A percentile compares a stretch with the other conserved stretches of the same genome.
Conservation (phyloP, 1,140 invertebrate species). For the Pentalonia nigronervosa region DNA sequence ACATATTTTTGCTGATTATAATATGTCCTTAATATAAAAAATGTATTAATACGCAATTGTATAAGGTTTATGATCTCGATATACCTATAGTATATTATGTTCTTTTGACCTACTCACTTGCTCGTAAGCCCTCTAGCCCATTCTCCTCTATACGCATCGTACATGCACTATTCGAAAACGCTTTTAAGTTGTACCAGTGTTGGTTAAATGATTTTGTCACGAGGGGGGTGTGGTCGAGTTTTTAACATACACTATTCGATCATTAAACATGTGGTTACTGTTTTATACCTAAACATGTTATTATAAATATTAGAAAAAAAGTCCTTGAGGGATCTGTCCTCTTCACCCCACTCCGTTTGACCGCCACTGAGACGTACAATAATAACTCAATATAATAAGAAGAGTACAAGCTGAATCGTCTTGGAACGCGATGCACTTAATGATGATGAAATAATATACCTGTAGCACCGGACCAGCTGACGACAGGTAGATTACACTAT, state of each 20-base stretch:
- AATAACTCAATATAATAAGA: background rate
- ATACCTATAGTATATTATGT: background rate
- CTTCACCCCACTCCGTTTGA: too few species aligned
- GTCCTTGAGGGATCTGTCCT: too few species aligned
- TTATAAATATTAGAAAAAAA: too few species aligned
- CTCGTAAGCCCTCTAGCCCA: background rate
- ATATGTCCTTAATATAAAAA: background rate
- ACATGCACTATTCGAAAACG: background rate
- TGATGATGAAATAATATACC: background rate
- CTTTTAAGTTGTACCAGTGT: background rate
- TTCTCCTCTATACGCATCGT: background rate
- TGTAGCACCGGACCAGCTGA: background rate
- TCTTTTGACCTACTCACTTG: background rate
- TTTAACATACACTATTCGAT: too few species aligned
- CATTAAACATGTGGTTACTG: too few species aligned
- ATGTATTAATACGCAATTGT: background rate
- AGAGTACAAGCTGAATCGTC: background rate
- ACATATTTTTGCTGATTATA: background rate
- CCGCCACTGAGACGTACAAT: background rate
- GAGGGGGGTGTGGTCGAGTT: too few species aligned
- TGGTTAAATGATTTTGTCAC: too few species aligned
- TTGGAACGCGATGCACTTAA: background rate
- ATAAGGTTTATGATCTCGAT: background rate
- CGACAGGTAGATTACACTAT: background rate
- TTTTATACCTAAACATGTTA: too few species aligned